phyloP scores from a whole-genome alignment of 2,113 vertebrate species.

The Phodopus roborovskii region DNA sequence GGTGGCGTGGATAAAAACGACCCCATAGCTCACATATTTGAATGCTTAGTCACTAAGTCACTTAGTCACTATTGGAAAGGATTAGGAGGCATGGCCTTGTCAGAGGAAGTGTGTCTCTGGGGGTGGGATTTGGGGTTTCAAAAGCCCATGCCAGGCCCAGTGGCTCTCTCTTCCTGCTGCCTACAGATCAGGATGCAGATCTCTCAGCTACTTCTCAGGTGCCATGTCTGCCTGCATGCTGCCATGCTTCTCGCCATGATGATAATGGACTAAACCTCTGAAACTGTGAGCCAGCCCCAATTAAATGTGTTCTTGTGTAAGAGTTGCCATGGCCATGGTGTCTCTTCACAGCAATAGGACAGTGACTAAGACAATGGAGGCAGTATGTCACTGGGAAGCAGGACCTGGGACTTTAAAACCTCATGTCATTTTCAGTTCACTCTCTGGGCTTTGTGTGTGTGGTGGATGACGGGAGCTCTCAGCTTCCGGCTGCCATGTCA shows the following conservation, averaged over 20 bases:
- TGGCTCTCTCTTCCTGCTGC: not conserved
- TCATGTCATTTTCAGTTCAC: not conserved
- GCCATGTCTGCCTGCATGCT: not conserved
- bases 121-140: not conserved
- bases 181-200: not conserved
- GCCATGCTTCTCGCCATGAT: not conserved
- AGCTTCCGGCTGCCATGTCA: not conserved
- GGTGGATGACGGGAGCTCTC: not conserved
- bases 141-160: not conserved
- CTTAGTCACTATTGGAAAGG: too few species aligned
- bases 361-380: not conserved
- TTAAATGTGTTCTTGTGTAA: not conserved
- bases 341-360: not conserved
- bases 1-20: not conserved
- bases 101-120: not conserved
- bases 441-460: not conserved
- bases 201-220: not conserved
- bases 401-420: not conserved
- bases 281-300: not conserved
- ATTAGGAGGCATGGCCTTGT: too few species aligned
- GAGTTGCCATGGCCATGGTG: not conserved
- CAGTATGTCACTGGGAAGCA: not conserved
- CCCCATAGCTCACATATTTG: not conserved
- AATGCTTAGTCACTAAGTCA: not conserved
- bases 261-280: not conserved